Base-by-base conservation (phyloP, 2,797 vertebrate genomes). In the Cyprinella venusta region DNA sequence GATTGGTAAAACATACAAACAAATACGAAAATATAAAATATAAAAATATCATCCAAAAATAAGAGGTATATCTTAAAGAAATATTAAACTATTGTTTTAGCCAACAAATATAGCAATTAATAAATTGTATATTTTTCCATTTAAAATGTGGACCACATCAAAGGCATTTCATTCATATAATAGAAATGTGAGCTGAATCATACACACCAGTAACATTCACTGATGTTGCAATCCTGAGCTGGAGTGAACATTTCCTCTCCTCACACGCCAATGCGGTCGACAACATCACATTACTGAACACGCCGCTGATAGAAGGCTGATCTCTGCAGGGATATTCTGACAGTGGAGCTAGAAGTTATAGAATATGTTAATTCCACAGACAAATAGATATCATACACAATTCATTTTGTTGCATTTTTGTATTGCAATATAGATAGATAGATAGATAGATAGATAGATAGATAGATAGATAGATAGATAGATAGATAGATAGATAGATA, bases 191-290 rank as follows among this genome's bases (percentile, higher is more conserved):
- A n/a, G 15, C 6, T 30, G 36, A 68, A 61, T 59, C 21, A 63
- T 56, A 85, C 86, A 13, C 67, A 89, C 87, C 80, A 26, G 76
- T 76, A 38, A 86, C 18, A 30, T 85, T 80, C 8, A 87, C 13
- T 8, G 40, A 56, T 21, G 69, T 75, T 15, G 19, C 30, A 6
- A 87, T 85, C 40, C 76, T 85, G 40, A 88, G 84, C 63, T 84
- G 74, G 24, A 85, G 80, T 7, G 86, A 84, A 79, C 88, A 88
- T 48, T 69, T 79, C 21, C 56, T 71, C 63, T 48, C 78, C 5
- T 88, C 84, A 77, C 88, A 89, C 33, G 24, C 67, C 83, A 88
- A 69, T 21, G 82, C 84, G 30, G 70, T 85, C 6, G 87, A 87
- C 63, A 88, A 13, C 5, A 8, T 74, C 72, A 86, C 76, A 48